A percentile compares a stretch with the other conserved stretches of the same genome.
Evolutionary conservation across 2,797 vertebrate species (phyloP).

Genomic region (Crenuchus spilurus): DNA sequence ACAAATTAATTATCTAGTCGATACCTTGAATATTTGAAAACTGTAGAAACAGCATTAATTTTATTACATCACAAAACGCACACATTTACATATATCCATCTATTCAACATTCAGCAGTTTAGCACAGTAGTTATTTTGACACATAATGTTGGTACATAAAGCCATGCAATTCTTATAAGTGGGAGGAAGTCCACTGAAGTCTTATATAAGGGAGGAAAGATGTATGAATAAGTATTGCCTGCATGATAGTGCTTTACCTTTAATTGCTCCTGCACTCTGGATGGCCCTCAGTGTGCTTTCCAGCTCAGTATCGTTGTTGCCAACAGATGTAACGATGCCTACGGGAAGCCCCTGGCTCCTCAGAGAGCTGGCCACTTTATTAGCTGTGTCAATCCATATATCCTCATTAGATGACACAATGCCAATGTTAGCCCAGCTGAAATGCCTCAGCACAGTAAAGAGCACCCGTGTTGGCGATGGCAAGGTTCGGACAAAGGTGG

Average conservation of each 20-base stretch:
- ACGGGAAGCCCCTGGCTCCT: slow-evolving; percentile 76
- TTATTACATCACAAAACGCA: too few species aligned
- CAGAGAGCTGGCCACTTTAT: slow-evolving; percentile 72
- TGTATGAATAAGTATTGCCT: too few species aligned
- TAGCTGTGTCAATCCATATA: slow-evolving; percentile 77
- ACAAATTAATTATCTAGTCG: too few species aligned
- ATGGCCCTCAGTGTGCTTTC: slow-evolving; percentile 72
- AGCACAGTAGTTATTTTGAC: too few species aligned
- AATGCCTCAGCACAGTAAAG: slow-evolving; percentile 76
- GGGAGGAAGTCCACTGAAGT: too few species aligned
- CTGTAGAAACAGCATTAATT: too few species aligned
- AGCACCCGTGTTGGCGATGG: slow-evolving; percentile 72
- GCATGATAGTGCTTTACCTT: slow-evolving; percentile 67
- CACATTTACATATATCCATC: too few species aligned
- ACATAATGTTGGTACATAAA: too few species aligned
- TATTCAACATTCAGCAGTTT: too few species aligned
- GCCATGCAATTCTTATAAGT: too few species aligned
- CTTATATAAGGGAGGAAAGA: too few species aligned
- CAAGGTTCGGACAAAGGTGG: slow-evolving; percentile 73
- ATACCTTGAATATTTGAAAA: too few species aligned
- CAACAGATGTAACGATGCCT: slow-evolving; percentile 70
- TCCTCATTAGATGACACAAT: slow-evolving; percentile 82
- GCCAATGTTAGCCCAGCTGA: slow-evolving; percentile 79
- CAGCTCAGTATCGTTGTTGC: slow-evolving; percentile 73
- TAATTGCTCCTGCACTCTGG: slow-evolving; percentile 69